Conservation (phyloP, 2,797 vertebrate species). For the Lutjanus campechanus region DNA sequence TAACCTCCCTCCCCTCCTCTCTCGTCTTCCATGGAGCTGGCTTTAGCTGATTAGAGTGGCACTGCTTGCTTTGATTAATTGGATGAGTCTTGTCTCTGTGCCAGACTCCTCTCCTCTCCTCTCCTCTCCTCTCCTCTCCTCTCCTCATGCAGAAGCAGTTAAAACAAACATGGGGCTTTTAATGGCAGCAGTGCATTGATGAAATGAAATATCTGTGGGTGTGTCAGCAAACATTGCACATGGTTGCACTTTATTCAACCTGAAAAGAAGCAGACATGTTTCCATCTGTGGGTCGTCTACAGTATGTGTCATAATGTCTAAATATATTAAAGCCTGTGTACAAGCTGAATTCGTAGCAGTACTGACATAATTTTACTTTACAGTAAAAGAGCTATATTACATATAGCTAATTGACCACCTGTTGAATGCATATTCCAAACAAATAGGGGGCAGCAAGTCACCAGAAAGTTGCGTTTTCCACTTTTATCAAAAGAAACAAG, state of each 20-base stretch:
- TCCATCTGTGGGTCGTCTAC: neutral
- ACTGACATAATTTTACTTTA: neutral
- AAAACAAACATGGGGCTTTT: constrained; percentile 48
- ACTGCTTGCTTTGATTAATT: constrained; percentile 77
- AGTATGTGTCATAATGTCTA: neutral
- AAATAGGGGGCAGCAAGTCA: too few species aligned
- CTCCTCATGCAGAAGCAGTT: constrained; percentile 24
- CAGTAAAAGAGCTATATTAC: too few species aligned
- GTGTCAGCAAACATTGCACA: constrained; percentile 33
- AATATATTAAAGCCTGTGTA: neutral
- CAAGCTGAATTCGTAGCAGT: neutral
- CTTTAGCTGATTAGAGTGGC: constrained; percentile 76
- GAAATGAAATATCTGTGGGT: constrained; percentile 34
- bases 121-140: neutral
- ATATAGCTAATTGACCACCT: too few species aligned
- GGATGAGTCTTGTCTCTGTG: constrained; percentile 67
- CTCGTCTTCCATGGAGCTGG: constrained; percentile 34
- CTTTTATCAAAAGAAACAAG: too few species aligned
- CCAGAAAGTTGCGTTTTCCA: too few species aligned
- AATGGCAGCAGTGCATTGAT: constrained; percentile 37
- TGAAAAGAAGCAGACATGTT: constrained; percentile 5
- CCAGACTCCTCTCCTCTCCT: constrained; percentile 34
- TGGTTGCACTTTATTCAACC: constrained; percentile 10
- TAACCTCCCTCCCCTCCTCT: constrained; percentile 38
- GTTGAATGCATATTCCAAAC: too few species aligned